Evolutionary conservation across 2,113 vertebrate genomes (phyloP).

Genomic region (Trematocara marginatum): DNA sequence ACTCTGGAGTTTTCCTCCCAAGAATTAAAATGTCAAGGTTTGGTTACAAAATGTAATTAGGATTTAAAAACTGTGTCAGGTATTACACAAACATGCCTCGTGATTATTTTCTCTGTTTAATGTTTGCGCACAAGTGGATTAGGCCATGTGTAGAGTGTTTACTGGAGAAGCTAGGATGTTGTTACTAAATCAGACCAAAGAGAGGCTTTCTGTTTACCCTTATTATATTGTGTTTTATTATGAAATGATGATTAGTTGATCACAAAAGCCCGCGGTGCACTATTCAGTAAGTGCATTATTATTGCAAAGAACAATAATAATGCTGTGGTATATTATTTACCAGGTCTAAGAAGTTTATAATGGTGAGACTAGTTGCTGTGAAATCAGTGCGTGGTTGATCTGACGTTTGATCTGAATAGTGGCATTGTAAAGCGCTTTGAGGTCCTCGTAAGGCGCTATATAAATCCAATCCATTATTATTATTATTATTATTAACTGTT

Average conservation of each 20-base stretch:
- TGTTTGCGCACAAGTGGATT: not conserved
- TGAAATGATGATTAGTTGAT: accelerated
- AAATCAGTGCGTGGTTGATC: accelerated
- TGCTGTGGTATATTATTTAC: not conserved
- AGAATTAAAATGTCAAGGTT: not conserved
- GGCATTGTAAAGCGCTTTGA: too few relatives aligned
- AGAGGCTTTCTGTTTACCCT: not conserved
- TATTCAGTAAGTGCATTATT: accelerated
- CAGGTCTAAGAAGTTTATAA: not conserved
- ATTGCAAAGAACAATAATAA: not conserved
- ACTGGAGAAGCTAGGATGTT: not conserved
- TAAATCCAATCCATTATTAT: too few relatives aligned
- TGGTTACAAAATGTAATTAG: not conserved
- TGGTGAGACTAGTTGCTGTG: not conserved
- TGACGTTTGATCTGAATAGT: not conserved
- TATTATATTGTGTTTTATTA: not conserved
- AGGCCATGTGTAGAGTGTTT: not conserved
- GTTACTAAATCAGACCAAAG: not conserved
- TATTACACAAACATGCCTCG: not conserved
- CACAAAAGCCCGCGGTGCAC: not conserved
- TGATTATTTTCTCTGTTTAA: not conserved
- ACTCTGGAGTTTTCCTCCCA: not conserved
- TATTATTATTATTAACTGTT: not conserved
- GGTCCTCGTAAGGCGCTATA: too few relatives aligned
- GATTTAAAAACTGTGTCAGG: not conserved